Evolutionary conservation across 2,888 invertebrate genomes (phyloP).

Genomic region (Prenolepis imparis): DNA sequence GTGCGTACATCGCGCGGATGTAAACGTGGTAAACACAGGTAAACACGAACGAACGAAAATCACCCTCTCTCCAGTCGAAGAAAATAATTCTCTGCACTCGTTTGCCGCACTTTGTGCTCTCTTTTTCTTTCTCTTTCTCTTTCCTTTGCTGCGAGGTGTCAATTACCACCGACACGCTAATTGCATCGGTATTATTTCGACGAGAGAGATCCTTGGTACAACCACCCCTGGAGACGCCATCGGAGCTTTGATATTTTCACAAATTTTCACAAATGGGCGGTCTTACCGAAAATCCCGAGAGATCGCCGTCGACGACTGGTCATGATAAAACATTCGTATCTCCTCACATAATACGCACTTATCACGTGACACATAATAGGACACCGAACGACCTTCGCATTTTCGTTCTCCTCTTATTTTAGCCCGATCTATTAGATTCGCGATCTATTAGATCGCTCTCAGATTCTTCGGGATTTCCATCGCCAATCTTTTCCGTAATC

Average conservation of each 20-base stretch:
- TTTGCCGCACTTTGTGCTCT: conserved; percentile 49
- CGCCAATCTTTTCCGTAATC: not conserved
- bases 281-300: conserved; percentile 9
- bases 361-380: conserved; percentile 3
- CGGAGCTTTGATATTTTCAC: not conserved
- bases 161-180: conserved; percentile 61
- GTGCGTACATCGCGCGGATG: conserved; percentile 63
- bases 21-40: not conserved
- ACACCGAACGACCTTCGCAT: not conserved
- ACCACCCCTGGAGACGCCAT: not conserved
- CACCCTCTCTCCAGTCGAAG: conserved; percentile 11
- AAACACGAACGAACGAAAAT: conserved; percentile 36
- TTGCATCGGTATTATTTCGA: conserved; percentile 40
- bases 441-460: not conserved
- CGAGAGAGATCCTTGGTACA: not conserved
- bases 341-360: not conserved
- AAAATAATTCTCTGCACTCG: conserved; percentile 39
- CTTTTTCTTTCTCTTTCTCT: conserved; percentile 8
- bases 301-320: not conserved
- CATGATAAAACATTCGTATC: not conserved
- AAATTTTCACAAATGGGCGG: not conserved
- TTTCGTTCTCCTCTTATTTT: not conserved
- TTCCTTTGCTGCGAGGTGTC: conserved; percentile 21
- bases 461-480: not conserved
- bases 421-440: not conserved